Conservation (phyloP, 30 jellyfish, hydroid and myxozoan species). For the Clytia hemisphaerica region DNA sequence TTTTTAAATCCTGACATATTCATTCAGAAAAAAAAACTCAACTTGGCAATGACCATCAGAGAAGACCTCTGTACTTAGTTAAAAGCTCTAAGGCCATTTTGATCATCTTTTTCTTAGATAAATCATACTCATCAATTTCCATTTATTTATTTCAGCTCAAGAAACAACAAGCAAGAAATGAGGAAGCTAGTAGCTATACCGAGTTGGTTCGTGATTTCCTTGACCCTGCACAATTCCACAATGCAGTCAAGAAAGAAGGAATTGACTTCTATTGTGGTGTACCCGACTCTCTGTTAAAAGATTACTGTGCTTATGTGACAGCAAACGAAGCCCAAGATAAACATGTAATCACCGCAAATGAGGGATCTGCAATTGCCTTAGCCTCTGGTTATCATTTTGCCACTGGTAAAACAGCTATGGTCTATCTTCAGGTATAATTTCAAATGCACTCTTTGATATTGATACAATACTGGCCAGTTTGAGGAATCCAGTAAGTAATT, state of each 20-base stretch:
- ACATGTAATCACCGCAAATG: slow-evolving; percentile 88
- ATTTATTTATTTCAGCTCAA: slow-evolving; percentile 31
- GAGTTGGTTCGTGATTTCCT: slow-evolving; percentile 90
- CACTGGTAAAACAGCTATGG: slow-evolving; percentile 94
- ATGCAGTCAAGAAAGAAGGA: slow-evolving; percentile 92
- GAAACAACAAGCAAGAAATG: slow-evolving; percentile 70
- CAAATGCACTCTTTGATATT: background rate
- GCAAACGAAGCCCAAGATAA: slow-evolving; percentile 60
- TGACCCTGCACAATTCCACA: slow-evolving; percentile 79
- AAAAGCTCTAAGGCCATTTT: background rate
- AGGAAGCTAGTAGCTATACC: slow-evolving; percentile 93
- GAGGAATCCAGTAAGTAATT: background rate
- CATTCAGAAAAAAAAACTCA: slow-evolving; percentile 25
- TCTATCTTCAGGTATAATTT: slow-evolving; percentile 67
- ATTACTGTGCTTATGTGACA: slow-evolving; percentile 95
- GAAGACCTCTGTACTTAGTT: background rate
- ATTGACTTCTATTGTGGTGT: slow-evolving; percentile 95
- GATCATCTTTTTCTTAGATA: background rate
- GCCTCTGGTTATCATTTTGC: slow-evolving; percentile 97
- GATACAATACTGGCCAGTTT: too few species aligned
- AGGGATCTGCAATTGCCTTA: slow-evolving; percentile 96
- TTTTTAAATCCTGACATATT: too few species aligned
- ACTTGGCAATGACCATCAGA: slow-evolving; percentile 54
- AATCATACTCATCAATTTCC: background rate
- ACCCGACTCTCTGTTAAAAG: slow-evolving; percentile 91